A percentile compares a stretch with the other conserved stretches of the same genome.
Evolutionary conservation across 2,113 vertebrate genomes (phyloP).

Genomic region (Polyodon spathula): DNA sequence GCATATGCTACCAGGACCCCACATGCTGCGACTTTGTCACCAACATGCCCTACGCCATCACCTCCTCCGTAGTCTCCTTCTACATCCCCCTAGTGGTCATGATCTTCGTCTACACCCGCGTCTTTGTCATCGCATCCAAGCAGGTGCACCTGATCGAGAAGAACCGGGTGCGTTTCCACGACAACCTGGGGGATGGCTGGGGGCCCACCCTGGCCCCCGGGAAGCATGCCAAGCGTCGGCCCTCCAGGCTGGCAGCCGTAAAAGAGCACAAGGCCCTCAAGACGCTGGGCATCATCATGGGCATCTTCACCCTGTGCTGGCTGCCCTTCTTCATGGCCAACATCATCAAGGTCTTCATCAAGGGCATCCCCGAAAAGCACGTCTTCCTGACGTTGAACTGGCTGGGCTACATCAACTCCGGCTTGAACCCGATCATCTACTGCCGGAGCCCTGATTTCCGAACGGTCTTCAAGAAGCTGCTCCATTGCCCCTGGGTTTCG

Average conservation of each 20-base stretch:
- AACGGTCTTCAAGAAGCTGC: constrained; percentile 54
- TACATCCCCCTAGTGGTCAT: constrained; percentile 68
- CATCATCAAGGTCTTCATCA: constrained; percentile 54
- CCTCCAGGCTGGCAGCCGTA: constrained; percentile 42
- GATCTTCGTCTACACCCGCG: constrained; percentile 61
- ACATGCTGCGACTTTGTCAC: constrained; percentile 80
- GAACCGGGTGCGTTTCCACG: constrained; percentile 47
- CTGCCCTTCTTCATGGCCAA: constrained; percentile 73
- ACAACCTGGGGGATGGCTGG: constrained; percentile 13
- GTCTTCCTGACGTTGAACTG: constrained; percentile 69
- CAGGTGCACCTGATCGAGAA: constrained; percentile 52
- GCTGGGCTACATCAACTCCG: constrained; percentile 71
- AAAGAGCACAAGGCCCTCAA: constrained; percentile 63
- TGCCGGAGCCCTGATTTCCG: constrained; percentile 71
- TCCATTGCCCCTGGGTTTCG: constrained; percentile 37
- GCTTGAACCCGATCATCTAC: constrained; percentile 74
- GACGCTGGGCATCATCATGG: constrained; percentile 72
- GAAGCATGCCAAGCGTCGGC: constrained; percentile 4
- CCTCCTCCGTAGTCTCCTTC: constrained; percentile 69
- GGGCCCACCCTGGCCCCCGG: not conserved
- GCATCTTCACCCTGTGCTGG: constrained; percentile 70
- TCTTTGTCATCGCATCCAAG: constrained; percentile 54
- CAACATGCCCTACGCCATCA: constrained; percentile 58
- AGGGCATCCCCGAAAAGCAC: constrained; percentile 21
- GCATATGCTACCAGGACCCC: constrained; percentile 48